Conservation (phyloP, 2,113 vertebrate species). For the Cinclus mexicanus region DNA sequence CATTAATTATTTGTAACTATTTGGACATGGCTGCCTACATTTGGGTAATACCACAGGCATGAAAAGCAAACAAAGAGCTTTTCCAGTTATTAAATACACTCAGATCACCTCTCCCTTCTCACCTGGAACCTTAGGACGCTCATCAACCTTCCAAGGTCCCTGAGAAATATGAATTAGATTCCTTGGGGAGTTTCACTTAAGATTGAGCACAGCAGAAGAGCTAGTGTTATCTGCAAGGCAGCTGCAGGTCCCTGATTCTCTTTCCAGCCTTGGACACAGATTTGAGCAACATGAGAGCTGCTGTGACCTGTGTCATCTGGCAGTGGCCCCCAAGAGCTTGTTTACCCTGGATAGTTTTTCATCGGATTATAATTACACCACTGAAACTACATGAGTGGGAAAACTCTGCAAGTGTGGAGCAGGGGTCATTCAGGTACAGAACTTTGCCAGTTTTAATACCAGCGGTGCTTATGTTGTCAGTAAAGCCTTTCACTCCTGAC, state of each 20-base stretch:
- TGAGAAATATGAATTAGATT: neutral
- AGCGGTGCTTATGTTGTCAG: neutral
- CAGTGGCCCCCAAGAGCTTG: neutral
- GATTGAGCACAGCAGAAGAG: neutral
- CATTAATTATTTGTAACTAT: neutral
- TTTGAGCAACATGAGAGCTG: conserved; percentile 19
- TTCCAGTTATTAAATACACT: neutral
- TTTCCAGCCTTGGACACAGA: neutral
- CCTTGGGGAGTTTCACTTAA: neutral
- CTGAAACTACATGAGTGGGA: neutral
- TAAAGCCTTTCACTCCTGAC: neutral
- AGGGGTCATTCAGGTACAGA: neutral
- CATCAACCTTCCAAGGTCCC: neutral
- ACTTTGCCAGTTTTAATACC: neutral
- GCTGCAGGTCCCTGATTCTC: neutral
- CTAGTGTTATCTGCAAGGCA: neutral
- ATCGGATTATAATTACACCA: neutral
- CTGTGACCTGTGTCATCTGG: conserved; percentile 17
- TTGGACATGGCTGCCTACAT: neutral
- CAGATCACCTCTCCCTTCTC: neutral
- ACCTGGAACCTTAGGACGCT: neutral
- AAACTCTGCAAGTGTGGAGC: neutral
- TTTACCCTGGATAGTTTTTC: conserved; percentile 19
- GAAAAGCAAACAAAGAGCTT: neutral
- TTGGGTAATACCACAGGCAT: neutral